Base-by-base conservation (phyloP, 2,113 vertebrate genomes). In the Ptyas mucosa region DNA sequence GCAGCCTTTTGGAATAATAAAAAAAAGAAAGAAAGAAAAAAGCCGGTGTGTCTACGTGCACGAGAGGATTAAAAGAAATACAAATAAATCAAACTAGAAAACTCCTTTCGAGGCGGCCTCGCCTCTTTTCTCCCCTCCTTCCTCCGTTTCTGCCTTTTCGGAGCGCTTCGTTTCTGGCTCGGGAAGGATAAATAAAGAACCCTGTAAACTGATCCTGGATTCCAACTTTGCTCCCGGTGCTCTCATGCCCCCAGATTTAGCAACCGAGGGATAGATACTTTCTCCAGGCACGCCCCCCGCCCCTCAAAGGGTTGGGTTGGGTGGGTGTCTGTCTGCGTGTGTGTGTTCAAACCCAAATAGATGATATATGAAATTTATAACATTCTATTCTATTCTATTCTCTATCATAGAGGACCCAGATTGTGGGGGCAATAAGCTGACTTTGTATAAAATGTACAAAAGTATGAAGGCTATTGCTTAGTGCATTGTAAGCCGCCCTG, bases 241-340 rank as follows among this genome's bases (percentile, higher is more conserved):
- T n/a, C 26, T 86, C 88, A 86, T 23, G 49, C n/a, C 88, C 93
- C 88, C 93, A 94, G 39, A 92, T 94, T 94, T 94, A 94, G 93
- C 90, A 53, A 53, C 46, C 3, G 9, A 57, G 75, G 18, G n/a
- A 64, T 57, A 53, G 21, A 64, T 20, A 26, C 58, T 46, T 54
- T 3, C 58, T 14, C 87, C 87, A 21, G 51, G 18, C 15, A 34
- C 51, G 20, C 87, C 5, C 51, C 11, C 52, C 52, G 11, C 11
- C 52, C 85, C 69, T 39, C 1, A 26, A 46, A 61, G 54, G 39
- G n/a, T 53, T 21, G 34, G 87, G 18, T 20, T 52, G 46, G 26
- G 26, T 11, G 81, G 39, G 15, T 43, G 75, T 46, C 0, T 8
- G 5, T 43, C 34, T 46, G 0, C 2, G 26, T 11, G 81, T 18